phyloP scores from a whole-genome alignment of 2,113 vertebrate species.

The Hypomesus transpacificus region DNA sequence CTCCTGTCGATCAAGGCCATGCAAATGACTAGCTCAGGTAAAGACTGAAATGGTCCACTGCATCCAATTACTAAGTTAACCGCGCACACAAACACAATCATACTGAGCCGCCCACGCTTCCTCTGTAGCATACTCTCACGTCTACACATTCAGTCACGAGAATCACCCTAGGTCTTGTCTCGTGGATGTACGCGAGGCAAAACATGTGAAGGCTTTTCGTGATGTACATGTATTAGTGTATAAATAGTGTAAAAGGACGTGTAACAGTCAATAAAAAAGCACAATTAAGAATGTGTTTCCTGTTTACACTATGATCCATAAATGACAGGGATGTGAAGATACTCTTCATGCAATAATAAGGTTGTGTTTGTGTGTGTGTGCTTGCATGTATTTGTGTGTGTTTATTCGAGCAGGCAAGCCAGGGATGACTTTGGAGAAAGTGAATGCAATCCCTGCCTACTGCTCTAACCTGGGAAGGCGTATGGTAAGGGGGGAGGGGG shows the following conservation, averaged over 20 bases:
- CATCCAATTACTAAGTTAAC: constrained; percentile 67
- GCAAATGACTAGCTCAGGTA: constrained; percentile 61
- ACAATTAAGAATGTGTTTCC: neutral
- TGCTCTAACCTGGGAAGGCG: constrained; percentile 39
- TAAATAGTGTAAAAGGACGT: no score
- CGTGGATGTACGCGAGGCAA: constrained; percentile 12
- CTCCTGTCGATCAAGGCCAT: constrained; percentile 60
- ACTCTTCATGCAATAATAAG: constrained; percentile 30
- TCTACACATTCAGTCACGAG: constrained; percentile 4
- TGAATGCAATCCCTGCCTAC: constrained; percentile 49
- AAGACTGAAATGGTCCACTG: constrained; percentile 57
- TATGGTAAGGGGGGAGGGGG: constrained; percentile 5
- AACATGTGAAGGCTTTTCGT: no score
- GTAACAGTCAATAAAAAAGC: neutral
- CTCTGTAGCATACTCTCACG: neutral
- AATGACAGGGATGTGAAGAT: constrained; percentile 17
- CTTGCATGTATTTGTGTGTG: neutral
- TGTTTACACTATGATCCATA: neutral
- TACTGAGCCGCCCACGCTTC: constrained; percentile 15
- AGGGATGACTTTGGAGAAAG: constrained; percentile 35
- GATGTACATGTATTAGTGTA: no score
- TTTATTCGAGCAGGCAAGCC: constrained; percentile 3
- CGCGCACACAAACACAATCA: constrained; percentile 29
- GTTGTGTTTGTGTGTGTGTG: constrained; percentile 29
- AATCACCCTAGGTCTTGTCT: constrained; percentile 5